These are phyloP conservation scores for Philonicus albiceps DNA, from an alignment of 2,888 invertebrate species.

Conservation along the genomic window DNA sequence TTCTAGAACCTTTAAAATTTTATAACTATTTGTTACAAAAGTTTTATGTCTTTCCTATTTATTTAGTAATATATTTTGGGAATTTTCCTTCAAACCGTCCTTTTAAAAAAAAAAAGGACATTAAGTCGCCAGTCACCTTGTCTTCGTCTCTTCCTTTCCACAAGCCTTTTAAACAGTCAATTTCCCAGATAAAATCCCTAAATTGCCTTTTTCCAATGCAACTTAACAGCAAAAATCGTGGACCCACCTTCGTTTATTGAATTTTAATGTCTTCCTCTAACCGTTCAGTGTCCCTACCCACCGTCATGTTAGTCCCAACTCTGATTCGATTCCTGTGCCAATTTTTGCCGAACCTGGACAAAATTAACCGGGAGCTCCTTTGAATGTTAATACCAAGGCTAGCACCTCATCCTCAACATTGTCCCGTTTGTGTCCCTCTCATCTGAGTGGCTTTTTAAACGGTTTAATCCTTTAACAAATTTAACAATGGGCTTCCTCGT, in stretches of 20 bases:
- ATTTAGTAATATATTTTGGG: neutral
- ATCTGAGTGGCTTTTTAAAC: slow-evolving; percentile 12
- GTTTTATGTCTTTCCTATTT: neutral
- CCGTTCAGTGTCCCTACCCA: neutral
- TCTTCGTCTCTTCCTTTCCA: neutral
- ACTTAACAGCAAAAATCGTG: neutral
- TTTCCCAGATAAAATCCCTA: neutral
- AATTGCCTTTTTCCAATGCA: neutral
- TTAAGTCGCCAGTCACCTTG: neutral
- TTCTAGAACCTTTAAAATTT: too few species aligned
- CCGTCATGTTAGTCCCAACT: neutral
- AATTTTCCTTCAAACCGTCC: neutral
- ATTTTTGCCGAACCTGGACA: neutral
- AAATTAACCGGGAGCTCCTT: neutral
- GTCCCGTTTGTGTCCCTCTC: neutral
- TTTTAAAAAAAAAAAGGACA: neutral
- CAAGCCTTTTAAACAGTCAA: neutral
- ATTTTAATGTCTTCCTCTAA: neutral
- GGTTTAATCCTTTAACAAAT: slow-evolving; percentile 25
- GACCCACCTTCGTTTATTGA: neutral
- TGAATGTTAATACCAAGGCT: neutral
- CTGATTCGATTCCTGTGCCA: neutral
- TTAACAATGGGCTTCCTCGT: neutral
- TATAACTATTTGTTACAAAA: too few species aligned
- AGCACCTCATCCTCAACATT: neutral